Base-by-base conservation (phyloP, 2,113 vertebrate species). In the Shinisaurus crocodilurus region DNA sequence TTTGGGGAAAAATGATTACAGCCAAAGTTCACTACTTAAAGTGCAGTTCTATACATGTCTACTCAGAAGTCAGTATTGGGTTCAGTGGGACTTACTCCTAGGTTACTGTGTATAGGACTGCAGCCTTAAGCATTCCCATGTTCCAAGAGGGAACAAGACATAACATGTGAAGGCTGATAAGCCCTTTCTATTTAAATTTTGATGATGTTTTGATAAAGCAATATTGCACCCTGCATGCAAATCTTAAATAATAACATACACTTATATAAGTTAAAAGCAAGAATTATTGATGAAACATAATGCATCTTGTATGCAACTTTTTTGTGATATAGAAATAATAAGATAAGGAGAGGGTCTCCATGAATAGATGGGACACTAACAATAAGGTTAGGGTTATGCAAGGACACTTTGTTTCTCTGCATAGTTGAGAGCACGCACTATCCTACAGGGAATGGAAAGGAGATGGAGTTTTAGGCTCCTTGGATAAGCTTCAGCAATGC, bases 211-310 rank as follows among this genome's bases (percentile, higher is more conserved):
- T 83, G 34, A 27, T 8, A 67, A 77, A 87, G 0, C 0, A 91
- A 87, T 91, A 10, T 92, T 92, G 82, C 86, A 89, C 89, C 84
- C 57, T 91, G 57, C 90, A 63, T 43, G 67, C 83, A 37, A 20
- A 48, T 70, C 43, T 85, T 63, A 69, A 16, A 37, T 83, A 65
- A 70, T 48, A 70, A n/a, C 67, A 70, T 8, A 57, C 72, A 37
- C 34, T 5, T 65, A 23, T 67, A 37, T 86, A 34, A 85, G 32
- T 32, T 23, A 50, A 74, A 72, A 0, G 10, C 72, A 40, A 37
- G 25, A 45, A 81, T 81, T 0, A 1, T 85, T 92, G 87, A 50
- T 90, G 94, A 43, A 77, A 54, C 91, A 90, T 91, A 94, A 37
- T 88, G 90, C 85, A 37, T 77, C 12, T 48, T 91, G 43, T 77